Evolutionary conservation across 1,140 invertebrate genomes (phyloP).

Genomic region (Uloborus diversus): DNA sequence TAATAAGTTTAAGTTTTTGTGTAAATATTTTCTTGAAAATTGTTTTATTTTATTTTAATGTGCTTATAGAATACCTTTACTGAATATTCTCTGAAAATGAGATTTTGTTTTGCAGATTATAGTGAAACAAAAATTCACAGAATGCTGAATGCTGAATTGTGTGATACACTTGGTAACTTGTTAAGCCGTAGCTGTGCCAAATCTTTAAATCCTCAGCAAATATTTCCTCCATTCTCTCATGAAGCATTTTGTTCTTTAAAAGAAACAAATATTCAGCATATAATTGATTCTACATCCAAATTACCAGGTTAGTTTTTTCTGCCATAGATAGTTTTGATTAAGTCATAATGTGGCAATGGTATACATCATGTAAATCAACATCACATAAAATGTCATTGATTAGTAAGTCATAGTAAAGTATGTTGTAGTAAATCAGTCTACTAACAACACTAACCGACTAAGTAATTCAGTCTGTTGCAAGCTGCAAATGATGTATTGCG

Average conservation of each 20-base stretch:
- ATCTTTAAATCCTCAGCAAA: constrained; percentile 79
- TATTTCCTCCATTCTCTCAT: constrained; percentile 74
- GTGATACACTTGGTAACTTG: constrained; percentile 92
- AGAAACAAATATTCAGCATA: constrained; percentile 62
- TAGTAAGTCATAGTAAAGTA: background rate
- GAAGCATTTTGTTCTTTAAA: constrained; percentile 68
- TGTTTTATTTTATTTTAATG: background rate
- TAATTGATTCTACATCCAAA: constrained; percentile 69
- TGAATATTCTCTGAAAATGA: background rate
- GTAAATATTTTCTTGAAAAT: background rate
- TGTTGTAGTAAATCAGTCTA: background rate
- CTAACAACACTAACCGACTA: too few relatives aligned
- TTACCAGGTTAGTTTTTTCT: constrained; percentile 70
- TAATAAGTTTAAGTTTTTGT: background rate
- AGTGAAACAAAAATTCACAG: constrained; percentile 79
- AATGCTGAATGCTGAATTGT: constrained; percentile 89
- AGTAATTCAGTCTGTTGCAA: too few relatives aligned
- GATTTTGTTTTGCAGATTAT: constrained; percentile 75
- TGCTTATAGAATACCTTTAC: background rate
- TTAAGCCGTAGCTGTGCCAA: constrained; percentile 80
- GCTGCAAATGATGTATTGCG: too few relatives aligned
- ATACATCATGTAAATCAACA: background rate
- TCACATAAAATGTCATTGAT: background rate
- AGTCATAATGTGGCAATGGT: background rate
- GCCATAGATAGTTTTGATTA: too few relatives aligned